Base-by-base conservation (phyloP, 2,113 vertebrate genomes). In the Clarias macrocephalus region DNA sequence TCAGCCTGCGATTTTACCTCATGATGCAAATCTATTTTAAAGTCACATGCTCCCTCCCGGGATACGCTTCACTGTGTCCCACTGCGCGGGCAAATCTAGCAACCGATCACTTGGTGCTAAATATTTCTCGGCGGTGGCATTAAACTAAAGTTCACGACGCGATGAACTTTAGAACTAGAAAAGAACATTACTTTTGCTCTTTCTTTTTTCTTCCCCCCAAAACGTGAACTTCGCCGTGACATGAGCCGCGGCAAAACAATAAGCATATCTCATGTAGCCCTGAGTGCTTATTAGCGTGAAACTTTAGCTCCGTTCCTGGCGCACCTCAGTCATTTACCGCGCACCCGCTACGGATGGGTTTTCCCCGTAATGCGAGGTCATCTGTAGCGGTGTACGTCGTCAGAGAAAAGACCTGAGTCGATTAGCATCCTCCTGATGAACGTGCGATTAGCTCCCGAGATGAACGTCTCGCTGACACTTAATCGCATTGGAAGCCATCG, bases 401-500 rank as follows among this genome's bases (percentile, higher is more conserved):
- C 65, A 68, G 79, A 12, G 54, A 54, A 56, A 65, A 72, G 85
- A 84, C 86, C 89, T 3, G 19, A 82, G 62, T 52, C 42, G 28
- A 92, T 91, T 85, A 90, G 89, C 75, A 82, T 89, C 83, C 60
- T 56, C 76, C 88, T 80, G 91, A 93, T 93, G 90, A 91, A 56
- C 25, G 77, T n/a, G 62, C 88, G 91, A 94, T 94, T 92, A 91
- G 84, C 91, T 62, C 84, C 66, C 83, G 87, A 68, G 92, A 93
- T 91, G 88, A 88, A 90, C 87, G 91, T 93, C 90, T 93, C 91
- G 91, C 37, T 94, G 89, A 92, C 92, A 91, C 80, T 70, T 93
- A 94, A 95, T 93, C 86, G 62, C n/a, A 93, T 95, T 93, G 93
- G n/a, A 84, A 86, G 90, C 88, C 83, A 86, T 84, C 66, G 83